Evolutionary conservation across 2,888 invertebrate genomes (phyloP), one percentile per base, ranked within the genome.

Genomic region (Antitype chi): DNA sequence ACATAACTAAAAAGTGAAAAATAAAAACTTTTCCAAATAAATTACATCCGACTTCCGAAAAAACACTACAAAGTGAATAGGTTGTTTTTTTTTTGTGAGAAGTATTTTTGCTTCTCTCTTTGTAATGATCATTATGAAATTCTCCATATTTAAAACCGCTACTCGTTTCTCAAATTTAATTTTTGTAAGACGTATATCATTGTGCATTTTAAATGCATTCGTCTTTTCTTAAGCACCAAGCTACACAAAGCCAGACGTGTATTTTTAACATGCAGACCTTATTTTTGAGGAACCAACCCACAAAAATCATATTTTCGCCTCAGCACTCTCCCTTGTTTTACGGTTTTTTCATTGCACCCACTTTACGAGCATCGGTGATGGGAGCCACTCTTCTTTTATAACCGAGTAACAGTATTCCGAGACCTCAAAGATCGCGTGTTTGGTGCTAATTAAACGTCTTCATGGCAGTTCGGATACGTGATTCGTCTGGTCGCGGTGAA

Each of bases 371-470:
- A 88, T 90, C 89, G 88, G 91, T 91, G 92, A 93, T 94, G 94
- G 91, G 89, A 90, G 91, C 92, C 92, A 94, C 94, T 94, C 92
- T 92, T 93, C 90, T 93, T 94, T 94, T 93, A 91, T 85, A 87
- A 85, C 88, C 81, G 74, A 90, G 89, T 93, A 95, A 94, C 94
- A 88, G 94, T 94, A 92, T 91, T 92, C 89, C 84, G 86, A 90
- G 91, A 91, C 88, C 89, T 82, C 89, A 82, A 91, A 94, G 93
- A 94, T 96, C 93, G 95, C 95, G 92, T 96, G 96, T 94, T 95
- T 92, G 91, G 89, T 91, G 93, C 93, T 95, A 96, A 96, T 96
- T 96, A 96, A 95, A 93, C 91, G 92, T 94, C 92, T 94, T 92
- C 91, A 92, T 92, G 90, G 90, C 85, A 85, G 87, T 90, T 88